Percentiles rank a stretch among this genome's conserved stretches.
Conservation (phyloP, 2,888 invertebrate genomes). For the Drosophila recens region DNA sequence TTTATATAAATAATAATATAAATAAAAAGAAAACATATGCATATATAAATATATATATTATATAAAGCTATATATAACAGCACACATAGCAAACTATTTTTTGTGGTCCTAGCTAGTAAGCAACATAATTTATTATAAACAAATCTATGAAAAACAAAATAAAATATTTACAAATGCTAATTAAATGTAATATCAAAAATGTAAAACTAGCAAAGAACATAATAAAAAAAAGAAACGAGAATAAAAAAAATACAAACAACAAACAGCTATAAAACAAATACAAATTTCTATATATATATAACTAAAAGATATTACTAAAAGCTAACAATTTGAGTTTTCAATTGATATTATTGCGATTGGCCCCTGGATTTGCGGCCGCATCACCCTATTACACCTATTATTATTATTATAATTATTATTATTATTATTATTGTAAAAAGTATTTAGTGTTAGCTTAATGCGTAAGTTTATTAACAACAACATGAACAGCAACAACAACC, state of each 20-base stretch:
- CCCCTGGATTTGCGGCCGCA: constrained; percentile 43
- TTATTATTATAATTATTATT: constrained; percentile 43
- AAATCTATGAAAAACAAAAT: constrained; percentile 47
- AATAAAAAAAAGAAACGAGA: constrained; percentile 18
- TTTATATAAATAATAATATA: constrained; percentile 39
- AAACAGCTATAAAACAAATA: constrained; percentile 62
- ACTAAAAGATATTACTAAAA: constrained; percentile 39
- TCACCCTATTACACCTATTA: constrained; percentile 53
- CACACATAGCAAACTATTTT: constrained; percentile 75
- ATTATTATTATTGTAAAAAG: constrained; percentile 82
- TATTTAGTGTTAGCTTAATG: constrained; percentile 83
- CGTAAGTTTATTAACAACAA: constrained; percentile 76
- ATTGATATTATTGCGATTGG: constrained; percentile 67
- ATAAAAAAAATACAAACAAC: constrained; percentile 21
- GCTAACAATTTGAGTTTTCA: constrained; percentile 66
- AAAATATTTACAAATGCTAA: constrained; percentile 59
- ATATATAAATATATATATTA: constrained; percentile 31
- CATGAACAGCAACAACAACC: constrained; percentile 38
- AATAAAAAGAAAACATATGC: constrained; percentile 21
- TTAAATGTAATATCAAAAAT: constrained; percentile 75
- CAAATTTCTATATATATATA: constrained; percentile 55
- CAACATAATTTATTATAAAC: constrained; percentile 76
- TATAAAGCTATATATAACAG: constrained; percentile 36
- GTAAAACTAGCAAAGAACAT: constrained; percentile 58
- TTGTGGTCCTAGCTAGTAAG: constrained; percentile 77